A percentile compares a stretch with the other conserved stretches of the same genome.
Evolutionary conservation across 2,113 vertebrate genomes (phyloP).

Genomic region (Orientallactaga bullata): DNA sequence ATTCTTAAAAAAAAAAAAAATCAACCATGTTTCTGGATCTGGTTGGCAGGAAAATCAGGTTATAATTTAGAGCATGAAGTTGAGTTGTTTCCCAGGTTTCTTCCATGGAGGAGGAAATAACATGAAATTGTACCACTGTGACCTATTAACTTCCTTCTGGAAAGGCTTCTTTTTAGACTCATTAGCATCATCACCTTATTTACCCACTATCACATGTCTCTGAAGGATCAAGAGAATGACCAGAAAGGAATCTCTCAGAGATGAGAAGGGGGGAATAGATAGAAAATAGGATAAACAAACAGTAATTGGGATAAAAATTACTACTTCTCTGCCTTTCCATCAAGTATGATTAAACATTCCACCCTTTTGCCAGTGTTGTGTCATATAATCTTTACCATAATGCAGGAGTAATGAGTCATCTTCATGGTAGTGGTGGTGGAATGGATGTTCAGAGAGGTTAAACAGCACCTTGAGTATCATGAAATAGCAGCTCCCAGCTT

Average conservation of each 20-base stretch:
- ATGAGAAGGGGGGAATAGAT: not conserved
- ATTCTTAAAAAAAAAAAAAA: slow-evolving; percentile 59
- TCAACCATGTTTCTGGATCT: slow-evolving; percentile 45
- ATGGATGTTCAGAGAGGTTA: not conserved
- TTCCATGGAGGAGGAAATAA: slow-evolving; percentile 69
- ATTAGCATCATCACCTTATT: not conserved
- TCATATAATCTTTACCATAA: not conserved
- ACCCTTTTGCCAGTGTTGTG: not conserved
- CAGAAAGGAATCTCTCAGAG: not conserved
- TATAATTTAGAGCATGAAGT: slow-evolving; percentile 57
- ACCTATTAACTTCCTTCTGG: not conserved
- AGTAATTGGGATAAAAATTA: not conserved
- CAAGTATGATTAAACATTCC: not conserved
- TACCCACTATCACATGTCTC: not conserved
- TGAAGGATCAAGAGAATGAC: not conserved
- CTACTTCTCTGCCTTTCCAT: not conserved
- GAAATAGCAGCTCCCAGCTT: not conserved
- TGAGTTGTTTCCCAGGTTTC: slow-evolving; percentile 77
- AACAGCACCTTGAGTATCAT: not conserved
- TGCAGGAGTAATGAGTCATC: not conserved
- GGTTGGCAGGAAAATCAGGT: slow-evolving; percentile 78
- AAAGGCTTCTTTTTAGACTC: not conserved
- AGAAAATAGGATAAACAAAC: slow-evolving; percentile 41
- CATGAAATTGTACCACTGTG: not conserved
- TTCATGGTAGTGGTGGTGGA: not conserved